Percentiles rank a stretch among this genome's conserved stretches.
phyloP scores from a whole-genome alignment of 2,888 invertebrate species.

The Rotaria macrura region DNA sequence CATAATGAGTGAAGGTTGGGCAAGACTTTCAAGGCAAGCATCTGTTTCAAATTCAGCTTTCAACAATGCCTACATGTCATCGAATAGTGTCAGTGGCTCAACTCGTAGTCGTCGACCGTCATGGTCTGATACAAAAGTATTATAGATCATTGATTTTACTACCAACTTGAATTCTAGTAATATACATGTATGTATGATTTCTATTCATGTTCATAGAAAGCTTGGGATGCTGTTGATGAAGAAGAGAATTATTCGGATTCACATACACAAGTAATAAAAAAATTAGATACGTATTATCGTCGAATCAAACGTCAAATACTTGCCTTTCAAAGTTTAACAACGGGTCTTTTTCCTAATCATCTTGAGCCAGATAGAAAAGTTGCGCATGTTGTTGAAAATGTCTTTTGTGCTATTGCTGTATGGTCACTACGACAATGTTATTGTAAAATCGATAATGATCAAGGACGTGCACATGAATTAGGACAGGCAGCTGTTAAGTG shows the following conservation, averaged over 20 bases:
- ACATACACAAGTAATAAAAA: conserved; percentile 6
- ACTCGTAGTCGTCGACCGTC: conserved; percentile 6
- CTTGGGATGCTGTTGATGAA: conserved; percentile 1
- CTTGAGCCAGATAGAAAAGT: conserved; percentile 64
- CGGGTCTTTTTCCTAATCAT: conserved; percentile 70
- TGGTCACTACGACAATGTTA: conserved; percentile 77
- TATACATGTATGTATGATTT: background rate
- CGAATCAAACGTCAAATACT: conserved; percentile 74
- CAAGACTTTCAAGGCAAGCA: background rate
- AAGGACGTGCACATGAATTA: conserved; percentile 88
- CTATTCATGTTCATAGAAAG: background rate
- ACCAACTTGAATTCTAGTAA: no score
- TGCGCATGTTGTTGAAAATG: conserved; percentile 77
- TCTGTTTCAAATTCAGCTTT: background rate
- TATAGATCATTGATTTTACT: no score
- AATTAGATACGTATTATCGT: background rate
- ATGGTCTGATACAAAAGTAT: conserved; percentile 14
- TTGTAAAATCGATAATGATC: conserved; percentile 89
- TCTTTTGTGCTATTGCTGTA: conserved; percentile 87
- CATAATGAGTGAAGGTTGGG: background rate
- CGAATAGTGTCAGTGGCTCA: background rate
- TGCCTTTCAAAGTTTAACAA: conserved; percentile 79
- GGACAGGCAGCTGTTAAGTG: conserved; percentile 95
- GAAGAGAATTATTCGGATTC: background rate
- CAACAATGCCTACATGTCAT: background rate